A percentile compares a stretch with the other conserved stretches of the same genome.
Conservation (phyloP, 2,797 vertebrate species). For the Liparis tanakae region DNA sequence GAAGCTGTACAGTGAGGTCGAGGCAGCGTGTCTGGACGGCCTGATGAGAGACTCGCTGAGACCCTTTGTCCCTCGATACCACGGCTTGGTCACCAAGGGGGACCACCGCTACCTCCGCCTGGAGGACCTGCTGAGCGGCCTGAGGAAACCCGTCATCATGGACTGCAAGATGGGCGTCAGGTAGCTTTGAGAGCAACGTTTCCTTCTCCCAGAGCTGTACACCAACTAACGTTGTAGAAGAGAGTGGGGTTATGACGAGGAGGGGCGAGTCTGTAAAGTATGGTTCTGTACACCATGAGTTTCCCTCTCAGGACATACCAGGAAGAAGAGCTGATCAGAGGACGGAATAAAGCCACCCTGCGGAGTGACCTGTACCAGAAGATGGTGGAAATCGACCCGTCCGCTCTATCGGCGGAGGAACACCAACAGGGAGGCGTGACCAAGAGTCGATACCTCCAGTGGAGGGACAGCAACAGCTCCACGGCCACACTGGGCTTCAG, state of each 20-base stretch:
- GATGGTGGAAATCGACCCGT: constrained; percentile 87
- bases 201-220: neutral
- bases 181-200: constrained; percentile 60
- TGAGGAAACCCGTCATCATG: constrained; percentile 89
- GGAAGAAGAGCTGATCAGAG: constrained; percentile 87
- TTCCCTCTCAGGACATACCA: constrained; percentile 85
- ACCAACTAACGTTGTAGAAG: neutral
- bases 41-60: constrained; percentile 86
- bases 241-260: neutral
- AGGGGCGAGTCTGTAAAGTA: neutral
- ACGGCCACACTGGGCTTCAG: constrained; percentile 88
- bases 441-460: constrained; percentile 91
- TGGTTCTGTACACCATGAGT: constrained; percentile 7
- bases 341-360: constrained; percentile 73
- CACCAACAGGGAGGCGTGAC: constrained; percentile 83
- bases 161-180: constrained; percentile 94
- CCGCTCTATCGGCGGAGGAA: constrained; percentile 84
- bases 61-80: constrained; percentile 88
- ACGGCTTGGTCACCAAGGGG: constrained; percentile 83
- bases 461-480: constrained; percentile 88
- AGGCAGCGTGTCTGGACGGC: constrained; percentile 84
- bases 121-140: constrained; percentile 88
- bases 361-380: constrained; percentile 91
- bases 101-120: constrained; percentile 87
- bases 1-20: constrained; percentile 86